phyloP scores from a whole-genome alignment of 1,140 invertebrate species.

The Lucilia cuprina region DNA sequence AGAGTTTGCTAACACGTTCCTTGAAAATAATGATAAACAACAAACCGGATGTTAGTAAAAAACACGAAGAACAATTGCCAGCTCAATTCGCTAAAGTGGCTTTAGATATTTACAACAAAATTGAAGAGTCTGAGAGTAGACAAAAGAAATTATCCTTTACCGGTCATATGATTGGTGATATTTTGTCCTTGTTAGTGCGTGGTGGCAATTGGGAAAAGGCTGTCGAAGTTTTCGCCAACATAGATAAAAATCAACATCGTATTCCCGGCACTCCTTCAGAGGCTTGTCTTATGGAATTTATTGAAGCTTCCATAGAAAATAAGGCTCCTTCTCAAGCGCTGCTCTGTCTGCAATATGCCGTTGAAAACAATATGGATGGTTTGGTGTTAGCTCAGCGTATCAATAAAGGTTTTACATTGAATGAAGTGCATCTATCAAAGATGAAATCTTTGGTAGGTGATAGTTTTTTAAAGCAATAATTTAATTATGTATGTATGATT shows the following conservation, averaged over 20 bases:
- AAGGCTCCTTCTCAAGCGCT: conserved; percentile 65
- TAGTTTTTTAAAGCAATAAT: conserved; percentile 51
- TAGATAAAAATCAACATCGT: conserved; percentile 64
- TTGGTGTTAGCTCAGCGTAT: conserved; percentile 61
- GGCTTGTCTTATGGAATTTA: conserved; percentile 62
- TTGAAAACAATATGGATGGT: conserved; percentile 66
- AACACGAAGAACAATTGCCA: conserved; percentile 50
- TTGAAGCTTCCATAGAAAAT: conserved; percentile 64
- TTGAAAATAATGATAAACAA: conserved; percentile 69
- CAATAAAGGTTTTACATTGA: conserved; percentile 62
- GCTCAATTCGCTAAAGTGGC: conserved; percentile 65
- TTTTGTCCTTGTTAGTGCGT: conserved; percentile 64
- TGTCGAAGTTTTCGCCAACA: conserved; percentile 64
- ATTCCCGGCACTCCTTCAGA: conserved; percentile 67
- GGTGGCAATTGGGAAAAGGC: conserved; percentile 65
- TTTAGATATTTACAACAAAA: conserved; percentile 66
- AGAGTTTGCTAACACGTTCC: conserved; percentile 66
- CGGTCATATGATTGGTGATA: conserved; percentile 67
- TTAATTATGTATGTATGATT: conserved; percentile 29
- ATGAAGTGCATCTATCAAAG: conserved; percentile 63
- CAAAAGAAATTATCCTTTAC: conserved; percentile 64
- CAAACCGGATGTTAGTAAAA: conserved; percentile 58
- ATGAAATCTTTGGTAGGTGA: conserved; percentile 65
- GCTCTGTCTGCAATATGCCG: conserved; percentile 65
- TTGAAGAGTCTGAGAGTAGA: conserved; percentile 58